Evolutionary conservation across 2,797 vertebrate species (phyloP).

Genomic region (Squalus acanthias): DNA sequence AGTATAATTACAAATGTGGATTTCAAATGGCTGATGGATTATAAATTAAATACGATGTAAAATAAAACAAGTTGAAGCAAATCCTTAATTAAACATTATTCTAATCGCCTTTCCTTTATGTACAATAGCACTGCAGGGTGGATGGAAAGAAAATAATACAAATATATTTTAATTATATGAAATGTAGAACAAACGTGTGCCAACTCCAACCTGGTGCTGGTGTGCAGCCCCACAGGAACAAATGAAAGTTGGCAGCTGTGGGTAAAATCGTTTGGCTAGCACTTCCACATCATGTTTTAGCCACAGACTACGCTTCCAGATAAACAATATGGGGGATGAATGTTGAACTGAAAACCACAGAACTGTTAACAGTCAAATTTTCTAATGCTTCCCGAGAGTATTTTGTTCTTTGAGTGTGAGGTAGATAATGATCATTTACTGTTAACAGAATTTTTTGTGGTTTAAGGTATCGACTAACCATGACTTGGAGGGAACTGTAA

Average conservation of each 20-base stretch:
- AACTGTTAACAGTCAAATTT: neutral
- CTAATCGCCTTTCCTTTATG: constrained; percentile 1
- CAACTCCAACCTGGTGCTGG: neutral
- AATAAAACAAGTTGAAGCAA: constrained; percentile 29
- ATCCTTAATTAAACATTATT: constrained; percentile 32
- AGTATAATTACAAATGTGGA: constrained; percentile 21
- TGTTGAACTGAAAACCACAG: constrained; percentile 9
- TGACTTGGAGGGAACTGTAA: neutral
- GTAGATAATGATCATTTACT: constrained; percentile 21
- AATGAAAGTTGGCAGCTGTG: constrained; percentile 21
- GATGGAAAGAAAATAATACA: constrained; percentile 15
- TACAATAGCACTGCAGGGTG: constrained; percentile 18
- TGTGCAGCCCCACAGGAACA: neutral
- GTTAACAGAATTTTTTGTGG: constrained; percentile 22
- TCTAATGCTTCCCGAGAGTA: neutral
- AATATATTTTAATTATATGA: constrained; percentile 22
- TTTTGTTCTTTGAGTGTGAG: constrained; percentile 8
- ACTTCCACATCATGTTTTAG: neutral
- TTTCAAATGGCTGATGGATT: constrained; percentile 26
- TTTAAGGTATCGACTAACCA: neutral
- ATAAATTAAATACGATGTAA: constrained; percentile 10
- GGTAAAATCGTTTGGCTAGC: neutral
- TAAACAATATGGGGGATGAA: constrained; percentile 2
- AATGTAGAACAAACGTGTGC: neutral
- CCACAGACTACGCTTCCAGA: neutral